These are phyloP conservation scores for Semibalanus balanoides DNA, from an alignment of 1,140 invertebrate species.

Conservation along the genomic window DNA sequence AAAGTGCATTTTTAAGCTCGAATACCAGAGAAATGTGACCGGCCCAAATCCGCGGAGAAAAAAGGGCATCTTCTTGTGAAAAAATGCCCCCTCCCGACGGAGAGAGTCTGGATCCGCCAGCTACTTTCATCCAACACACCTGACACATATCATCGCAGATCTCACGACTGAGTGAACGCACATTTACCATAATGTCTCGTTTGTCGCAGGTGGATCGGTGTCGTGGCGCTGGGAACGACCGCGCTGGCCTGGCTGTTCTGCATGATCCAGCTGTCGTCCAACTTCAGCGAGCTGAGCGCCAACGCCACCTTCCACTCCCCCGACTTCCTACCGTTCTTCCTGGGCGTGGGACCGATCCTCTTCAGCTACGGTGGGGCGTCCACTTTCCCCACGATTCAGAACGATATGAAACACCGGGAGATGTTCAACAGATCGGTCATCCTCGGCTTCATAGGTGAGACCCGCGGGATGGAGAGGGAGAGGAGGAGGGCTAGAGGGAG, in stretches of 20 bases:
- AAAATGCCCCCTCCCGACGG: too few species aligned
- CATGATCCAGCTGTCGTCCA: slow-evolving; percentile 39
- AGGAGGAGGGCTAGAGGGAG: slow-evolving; percentile 7
- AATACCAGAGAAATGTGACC: too few species aligned
- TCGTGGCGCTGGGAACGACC: slow-evolving; percentile 40
- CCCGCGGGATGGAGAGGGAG: slow-evolving; percentile 29
- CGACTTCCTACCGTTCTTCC: slow-evolving; percentile 36
- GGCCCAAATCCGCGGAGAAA: too few species aligned
- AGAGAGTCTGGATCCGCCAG: too few species aligned
- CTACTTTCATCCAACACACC: too few species aligned
- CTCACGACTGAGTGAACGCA: too few species aligned
- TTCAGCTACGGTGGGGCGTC: slow-evolving; percentile 51
- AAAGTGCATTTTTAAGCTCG: too few species aligned
- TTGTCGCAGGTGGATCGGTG: slow-evolving; percentile 30
- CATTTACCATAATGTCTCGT: too few species aligned
- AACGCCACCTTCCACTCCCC: slow-evolving; percentile 20
- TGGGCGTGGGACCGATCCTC: slow-evolving; percentile 46
- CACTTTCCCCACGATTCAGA: slow-evolving; percentile 53
- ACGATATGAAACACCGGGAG: slow-evolving; percentile 33
- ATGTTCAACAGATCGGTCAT: slow-evolving; percentile 25
- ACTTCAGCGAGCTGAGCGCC: slow-evolving; percentile 23
- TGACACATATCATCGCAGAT: too few species aligned
- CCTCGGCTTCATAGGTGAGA: slow-evolving; percentile 28
- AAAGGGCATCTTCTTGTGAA: too few species aligned
- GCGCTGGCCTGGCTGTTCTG: slow-evolving; percentile 41